Conservation (phyloP, 1,140 invertebrate genomes). For the Monochamus saltuarius region DNA sequence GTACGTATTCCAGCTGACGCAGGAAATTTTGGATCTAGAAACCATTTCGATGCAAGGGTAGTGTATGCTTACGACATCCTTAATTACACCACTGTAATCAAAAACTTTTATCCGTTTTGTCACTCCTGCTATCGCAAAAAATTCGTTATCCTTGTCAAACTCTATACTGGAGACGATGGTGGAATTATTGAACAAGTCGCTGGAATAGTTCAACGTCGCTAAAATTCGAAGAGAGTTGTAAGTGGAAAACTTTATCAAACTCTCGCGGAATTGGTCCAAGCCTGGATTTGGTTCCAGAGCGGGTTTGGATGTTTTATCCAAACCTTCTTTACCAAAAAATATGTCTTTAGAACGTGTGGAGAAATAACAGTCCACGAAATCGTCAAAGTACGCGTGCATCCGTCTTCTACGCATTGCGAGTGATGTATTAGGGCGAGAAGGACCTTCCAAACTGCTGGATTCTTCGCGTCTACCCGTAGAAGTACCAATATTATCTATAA, state of each 20-base stretch:
- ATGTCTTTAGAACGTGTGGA: slow-evolving; percentile 72
- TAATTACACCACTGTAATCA: slow-evolving; percentile 84
- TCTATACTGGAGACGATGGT: slow-evolving; percentile 96
- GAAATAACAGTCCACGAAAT: slow-evolving; percentile 88
- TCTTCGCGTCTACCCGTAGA: slow-evolving; percentile 39
- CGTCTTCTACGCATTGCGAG: slow-evolving; percentile 69
- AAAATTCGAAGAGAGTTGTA: slow-evolving; percentile 78
- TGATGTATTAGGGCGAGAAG: slow-evolving; percentile 20
- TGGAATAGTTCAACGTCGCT: slow-evolving; percentile 88
- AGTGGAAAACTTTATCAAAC: slow-evolving; percentile 85
- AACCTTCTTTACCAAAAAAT: slow-evolving; percentile 57
- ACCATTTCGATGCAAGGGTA: slow-evolving; percentile 92
- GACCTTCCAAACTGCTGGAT: slow-evolving; percentile 9
- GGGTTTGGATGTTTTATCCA: slow-evolving; percentile 42
- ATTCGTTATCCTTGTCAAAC: slow-evolving; percentile 96
- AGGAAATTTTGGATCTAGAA: slow-evolving; percentile 93
- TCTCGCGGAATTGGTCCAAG: slow-evolving; percentile 81
- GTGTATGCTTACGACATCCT: slow-evolving; percentile 83
- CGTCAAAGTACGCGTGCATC: slow-evolving; percentile 86
- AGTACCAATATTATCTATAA: slow-evolving; percentile 58
- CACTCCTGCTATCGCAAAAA: slow-evolving; percentile 94
- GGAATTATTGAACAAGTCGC: slow-evolving; percentile 80
- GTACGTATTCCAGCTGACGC: slow-evolving; percentile 92
- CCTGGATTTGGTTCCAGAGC: slow-evolving; percentile 54
- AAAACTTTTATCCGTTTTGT: slow-evolving; percentile 94